Conservation (phyloP, 2,888 invertebrate species). For the Anorthoa munda region DNA sequence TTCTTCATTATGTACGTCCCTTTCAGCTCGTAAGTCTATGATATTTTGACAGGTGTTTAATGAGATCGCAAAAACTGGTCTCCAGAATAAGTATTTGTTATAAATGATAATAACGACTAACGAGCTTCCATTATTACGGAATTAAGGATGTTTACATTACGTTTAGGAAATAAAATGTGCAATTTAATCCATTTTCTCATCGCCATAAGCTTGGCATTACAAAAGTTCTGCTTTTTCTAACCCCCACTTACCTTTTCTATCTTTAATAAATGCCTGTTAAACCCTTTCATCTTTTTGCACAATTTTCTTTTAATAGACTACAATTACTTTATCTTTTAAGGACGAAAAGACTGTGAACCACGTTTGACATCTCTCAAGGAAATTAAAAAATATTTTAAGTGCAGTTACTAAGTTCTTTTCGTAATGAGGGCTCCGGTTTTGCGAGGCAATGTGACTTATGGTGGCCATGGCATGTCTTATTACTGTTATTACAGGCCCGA, state of each 20-base stretch:
- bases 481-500: constrained; percentile 84
- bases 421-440: constrained; percentile 68
- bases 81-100: constrained; percentile 15
- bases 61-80: constrained; percentile 41
- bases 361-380: constrained; percentile 30
- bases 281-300: constrained; percentile 8
- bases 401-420: constrained; percentile 66
- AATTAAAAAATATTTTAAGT: constrained; percentile 64
- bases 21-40: constrained; percentile 47
- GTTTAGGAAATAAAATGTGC: constrained; percentile 4
- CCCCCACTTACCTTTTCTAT: neutral
- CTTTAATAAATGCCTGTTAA: constrained; percentile 15
- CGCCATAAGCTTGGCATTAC: neutral
- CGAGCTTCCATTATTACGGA: constrained; percentile 6
- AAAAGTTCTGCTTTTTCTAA: constrained; percentile 18
- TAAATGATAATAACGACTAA: constrained; percentile 22
- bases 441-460: constrained; percentile 83
- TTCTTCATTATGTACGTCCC: constrained; percentile 56
- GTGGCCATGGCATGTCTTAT: constrained; percentile 78
- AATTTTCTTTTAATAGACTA: constrained; percentile 18
- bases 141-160: neutral
- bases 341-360: constrained; percentile 4
- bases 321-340: constrained; percentile 28
- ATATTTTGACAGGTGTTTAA: constrained; percentile 63
- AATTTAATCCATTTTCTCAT: neutral